Conservation (phyloP, 2,888 invertebrate genomes). For the Pyrochroa serraticornis region DNA sequence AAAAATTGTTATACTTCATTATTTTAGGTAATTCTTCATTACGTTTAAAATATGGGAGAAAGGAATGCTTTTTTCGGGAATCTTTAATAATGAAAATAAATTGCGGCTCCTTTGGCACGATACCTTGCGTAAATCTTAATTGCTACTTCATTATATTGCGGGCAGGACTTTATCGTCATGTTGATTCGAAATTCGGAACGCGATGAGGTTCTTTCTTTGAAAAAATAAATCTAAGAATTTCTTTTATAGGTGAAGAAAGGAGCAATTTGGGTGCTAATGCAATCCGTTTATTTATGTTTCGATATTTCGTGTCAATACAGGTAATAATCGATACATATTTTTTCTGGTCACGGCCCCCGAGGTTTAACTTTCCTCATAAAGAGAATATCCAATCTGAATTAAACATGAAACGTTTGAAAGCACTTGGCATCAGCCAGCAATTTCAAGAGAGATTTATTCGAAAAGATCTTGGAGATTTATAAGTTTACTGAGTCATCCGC, state of each 20-base stretch:
- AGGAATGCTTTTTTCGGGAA: neutral
- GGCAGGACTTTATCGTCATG: constrained; percentile 8
- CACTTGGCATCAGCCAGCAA: constrained; percentile 39
- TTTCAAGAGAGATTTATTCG: constrained; percentile 49
- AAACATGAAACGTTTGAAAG: constrained; percentile 52
- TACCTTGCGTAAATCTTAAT: constrained; percentile 26
- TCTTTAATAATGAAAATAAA: constrained; percentile 23
- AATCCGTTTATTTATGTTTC: constrained; percentile 37
- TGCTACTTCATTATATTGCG: constrained; percentile 5
- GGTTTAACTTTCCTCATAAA: constrained; percentile 45
- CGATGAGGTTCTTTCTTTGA: neutral
- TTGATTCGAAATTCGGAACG: constrained; percentile 5
- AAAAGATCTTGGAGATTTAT: constrained; percentile 50
- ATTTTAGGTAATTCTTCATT: constrained; percentile 2
- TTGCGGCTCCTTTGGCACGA: constrained; percentile 20
- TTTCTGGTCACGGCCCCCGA: constrained; percentile 44
- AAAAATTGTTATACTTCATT: no score
- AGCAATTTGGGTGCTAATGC: constrained; percentile 21
- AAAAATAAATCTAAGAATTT: constrained; percentile 17
- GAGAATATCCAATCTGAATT: constrained; percentile 53
- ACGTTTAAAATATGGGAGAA: constrained; percentile 2
- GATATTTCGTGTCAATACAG: constrained; percentile 41
- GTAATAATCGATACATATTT: constrained; percentile 48
- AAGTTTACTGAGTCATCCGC: constrained; percentile 53
- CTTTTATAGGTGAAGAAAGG: constrained; percentile 5